A percentile compares a stretch with the other conserved stretches of the same genome.
Conservation (phyloP, 2,797 vertebrate genomes). For the Poecilia gillii region DNA sequence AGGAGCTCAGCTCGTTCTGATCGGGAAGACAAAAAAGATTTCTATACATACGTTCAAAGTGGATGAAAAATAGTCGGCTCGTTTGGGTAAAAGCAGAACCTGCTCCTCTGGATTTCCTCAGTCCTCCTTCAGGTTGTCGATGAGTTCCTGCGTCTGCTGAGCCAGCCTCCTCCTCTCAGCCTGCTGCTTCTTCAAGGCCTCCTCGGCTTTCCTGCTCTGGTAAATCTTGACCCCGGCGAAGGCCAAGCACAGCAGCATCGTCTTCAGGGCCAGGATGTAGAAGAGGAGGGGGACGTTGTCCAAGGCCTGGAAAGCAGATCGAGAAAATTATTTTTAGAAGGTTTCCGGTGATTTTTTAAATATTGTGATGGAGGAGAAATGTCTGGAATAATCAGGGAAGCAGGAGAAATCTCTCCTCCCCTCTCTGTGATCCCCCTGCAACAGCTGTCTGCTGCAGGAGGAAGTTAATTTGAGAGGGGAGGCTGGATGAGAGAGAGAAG, state of each 20-base stretch:
- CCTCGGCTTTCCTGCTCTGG: conserved; percentile 85
- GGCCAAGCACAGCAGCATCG: conserved; percentile 88
- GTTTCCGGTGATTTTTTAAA: neutral
- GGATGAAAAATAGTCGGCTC: too few species aligned
- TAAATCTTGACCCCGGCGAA: conserved; percentile 93
- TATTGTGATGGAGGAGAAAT: conserved; percentile 1
- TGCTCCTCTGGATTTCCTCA: conserved; percentile 59
- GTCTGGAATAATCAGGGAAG: conserved; percentile 11
- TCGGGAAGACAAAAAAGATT: neutral
- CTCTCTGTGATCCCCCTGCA: neutral
- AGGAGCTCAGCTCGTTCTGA: conserved; percentile 1
- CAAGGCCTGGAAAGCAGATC: conserved; percentile 79
- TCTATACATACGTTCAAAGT: too few species aligned
- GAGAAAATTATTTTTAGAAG: neutral
- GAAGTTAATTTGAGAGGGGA: conserved; percentile 35
- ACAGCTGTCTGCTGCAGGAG: conserved; percentile 44
- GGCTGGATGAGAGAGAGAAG: conserved; percentile 25
- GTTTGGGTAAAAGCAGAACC: conserved; percentile 3
- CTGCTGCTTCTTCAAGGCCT: conserved; percentile 77
- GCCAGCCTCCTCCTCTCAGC: conserved; percentile 73
- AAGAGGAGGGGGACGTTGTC: conserved; percentile 91
- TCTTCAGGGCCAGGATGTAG: conserved; percentile 95
- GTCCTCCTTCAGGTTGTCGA: conserved; percentile 83
- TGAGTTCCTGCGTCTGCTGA: conserved; percentile 72
- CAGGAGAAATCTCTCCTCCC: neutral